Evolutionary conservation across 2,888 invertebrate species (phyloP).

Genomic region (Galerucella nymphaeae): DNA sequence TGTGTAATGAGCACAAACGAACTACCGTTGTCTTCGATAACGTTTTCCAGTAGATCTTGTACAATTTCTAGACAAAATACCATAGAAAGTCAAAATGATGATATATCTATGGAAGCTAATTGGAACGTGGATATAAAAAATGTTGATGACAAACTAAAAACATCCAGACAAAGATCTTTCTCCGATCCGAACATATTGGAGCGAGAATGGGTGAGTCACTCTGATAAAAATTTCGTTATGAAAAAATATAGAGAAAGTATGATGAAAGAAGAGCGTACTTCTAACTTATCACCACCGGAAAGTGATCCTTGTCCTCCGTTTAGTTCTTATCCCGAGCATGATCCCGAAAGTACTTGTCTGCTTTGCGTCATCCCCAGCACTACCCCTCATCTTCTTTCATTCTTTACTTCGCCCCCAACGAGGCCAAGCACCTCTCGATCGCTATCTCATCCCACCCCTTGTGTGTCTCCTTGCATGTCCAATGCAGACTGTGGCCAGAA

Average conservation of each 20-base stretch:
- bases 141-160: conserved; percentile 41
- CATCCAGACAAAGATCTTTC: conserved; percentile 57
- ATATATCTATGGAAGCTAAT: conserved; percentile 57
- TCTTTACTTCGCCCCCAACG: conserved; percentile 53
- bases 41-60: conserved; percentile 50
- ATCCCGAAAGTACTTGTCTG: conserved; percentile 47
- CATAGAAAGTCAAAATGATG: conserved; percentile 53
- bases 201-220: conserved; percentile 49
- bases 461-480: conserved; percentile 60
- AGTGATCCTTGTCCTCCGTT: conserved; percentile 51
- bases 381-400: conserved; percentile 59
- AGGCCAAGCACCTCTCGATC: conserved; percentile 53
- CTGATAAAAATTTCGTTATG: conserved; percentile 53
- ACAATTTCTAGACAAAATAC: conserved; percentile 51
- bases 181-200: conserved; percentile 64
- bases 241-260: conserved; percentile 54
- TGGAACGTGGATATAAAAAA: conserved; percentile 57
- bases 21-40: conserved; percentile 59
- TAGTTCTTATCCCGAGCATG: conserved; percentile 58
- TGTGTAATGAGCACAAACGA: conserved; percentile 59
- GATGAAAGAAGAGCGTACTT: conserved; percentile 36
- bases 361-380: conserved; percentile 55
- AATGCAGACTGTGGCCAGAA: conserved; percentile 59
- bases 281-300: conserved; percentile 54
- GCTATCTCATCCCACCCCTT: conserved; percentile 57